Base-by-base conservation (phyloP, 2,888 invertebrate species). In the Cyclophora albipunctata region DNA sequence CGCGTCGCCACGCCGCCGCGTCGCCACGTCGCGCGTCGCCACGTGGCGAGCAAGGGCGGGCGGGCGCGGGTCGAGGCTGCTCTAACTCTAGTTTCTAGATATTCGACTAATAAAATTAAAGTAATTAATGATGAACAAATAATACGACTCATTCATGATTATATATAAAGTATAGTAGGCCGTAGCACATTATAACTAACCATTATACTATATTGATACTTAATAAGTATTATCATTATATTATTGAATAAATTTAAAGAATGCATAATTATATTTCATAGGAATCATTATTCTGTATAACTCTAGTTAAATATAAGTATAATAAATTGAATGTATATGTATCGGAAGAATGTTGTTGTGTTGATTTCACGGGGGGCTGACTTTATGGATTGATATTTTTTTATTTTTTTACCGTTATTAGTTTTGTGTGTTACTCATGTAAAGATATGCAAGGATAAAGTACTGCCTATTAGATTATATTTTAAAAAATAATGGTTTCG, bases 221-320 rank as follows among this genome's bases (percentile, higher is more conserved):
- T 88, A 86, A 81, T 86, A 87, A 88, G 88, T 88, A 89, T 87
- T 89, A 89, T 84, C 83, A 84, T 79, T 84, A 85, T 86, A 84
- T 87, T 81, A 89, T 87, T 86, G 79, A 87, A 89, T 86, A 87
- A 88, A 88, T 87, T 85, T 84, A 88, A 89, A 87, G 76, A 87
- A 86, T 84, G 86, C 87, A 88, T 88, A 88, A 89, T 89, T 89
- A 88, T 89, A 89, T 89, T 89, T 89, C 88, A 89, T 89, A 89
- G 88, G 89, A 84, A 89, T 88, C 86, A 89, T 89, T 89, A 89
- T 89, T 89, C 89, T 85, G 87, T 89, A 89, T 89, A 88, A 89
- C 87, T 86, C 84, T 89, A 89, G 89, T 88, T 89, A 88, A 88
- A 82, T 88, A 82, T 88, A 87, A 88, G 81, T 78, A 85, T 87